A percentile compares a stretch with the other conserved stretches of the same genome.
These are phyloP conservation scores for Hemiscyllium ocellatum DNA, from an alignment of 2,113 vertebrate genomes.

Conservation along the genomic window DNA sequence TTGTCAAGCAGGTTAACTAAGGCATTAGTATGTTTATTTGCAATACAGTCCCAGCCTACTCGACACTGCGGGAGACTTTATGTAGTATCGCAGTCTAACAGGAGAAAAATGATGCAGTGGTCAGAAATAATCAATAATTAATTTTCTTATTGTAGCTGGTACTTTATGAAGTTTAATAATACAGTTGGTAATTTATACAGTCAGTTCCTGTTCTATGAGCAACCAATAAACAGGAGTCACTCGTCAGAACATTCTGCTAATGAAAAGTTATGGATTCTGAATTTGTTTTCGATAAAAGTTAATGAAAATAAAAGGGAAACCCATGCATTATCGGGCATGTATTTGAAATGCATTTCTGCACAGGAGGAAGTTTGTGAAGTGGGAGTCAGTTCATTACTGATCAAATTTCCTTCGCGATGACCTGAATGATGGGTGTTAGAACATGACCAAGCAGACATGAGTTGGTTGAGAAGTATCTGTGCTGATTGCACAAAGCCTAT, in stretches of 20 bases:
- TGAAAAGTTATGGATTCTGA: not conserved
- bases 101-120: not conserved
- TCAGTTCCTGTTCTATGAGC: not conserved
- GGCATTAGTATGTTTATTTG: not conserved
- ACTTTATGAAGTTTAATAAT: slow-evolving; percentile 34
- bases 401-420: not conserved
- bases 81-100: not conserved
- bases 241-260: not conserved
- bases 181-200: slow-evolving; percentile 26
- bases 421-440: not conserved
- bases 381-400: not conserved
- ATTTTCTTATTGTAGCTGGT: slow-evolving; percentile 4
- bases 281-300: not conserved
- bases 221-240: not conserved
- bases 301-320: not conserved
- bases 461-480: not conserved
- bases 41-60: not conserved
- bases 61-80: not conserved
- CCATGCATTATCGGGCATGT: not conserved
- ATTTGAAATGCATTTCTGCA: not conserved
- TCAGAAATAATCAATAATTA: slow-evolving; percentile 15
- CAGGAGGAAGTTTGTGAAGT: not conserved
- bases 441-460: not conserved
- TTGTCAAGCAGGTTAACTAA: not conserved
- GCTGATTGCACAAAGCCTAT: no score